Evolutionary conservation across 2,113 vertebrate genomes (phyloP).

Genomic region (Hystrix cristata): DNA sequence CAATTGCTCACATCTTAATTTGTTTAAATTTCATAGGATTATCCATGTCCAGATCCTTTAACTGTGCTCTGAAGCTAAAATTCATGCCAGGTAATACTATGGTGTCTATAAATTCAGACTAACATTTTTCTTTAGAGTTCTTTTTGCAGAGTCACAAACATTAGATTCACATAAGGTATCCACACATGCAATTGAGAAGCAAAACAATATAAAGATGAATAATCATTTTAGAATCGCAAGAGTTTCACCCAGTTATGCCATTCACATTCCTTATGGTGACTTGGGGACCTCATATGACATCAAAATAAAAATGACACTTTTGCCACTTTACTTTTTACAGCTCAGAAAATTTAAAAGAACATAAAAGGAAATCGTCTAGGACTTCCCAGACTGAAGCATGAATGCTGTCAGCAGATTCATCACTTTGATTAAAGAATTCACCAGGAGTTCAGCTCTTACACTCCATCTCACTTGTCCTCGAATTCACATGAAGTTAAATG

Average conservation of each 20-base stretch:
- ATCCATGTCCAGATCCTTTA: constrained; percentile 85
- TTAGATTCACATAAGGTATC: constrained; percentile 84
- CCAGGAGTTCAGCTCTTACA: constrained; percentile 68
- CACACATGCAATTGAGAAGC: constrained; percentile 87
- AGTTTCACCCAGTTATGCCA: constrained; percentile 86
- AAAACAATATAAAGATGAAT: constrained; percentile 84
- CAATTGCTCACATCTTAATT: constrained; percentile 39
- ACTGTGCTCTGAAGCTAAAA: constrained; percentile 86
- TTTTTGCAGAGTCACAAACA: constrained; percentile 86
- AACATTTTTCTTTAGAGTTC: constrained; percentile 76
- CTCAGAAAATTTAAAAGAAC: constrained; percentile 89
- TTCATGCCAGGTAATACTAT: constrained; percentile 78
- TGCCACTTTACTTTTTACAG: constrained; percentile 86
- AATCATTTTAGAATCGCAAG: constrained; percentile 83
- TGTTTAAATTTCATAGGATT: constrained; percentile 56
- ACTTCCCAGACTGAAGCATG: constrained; percentile 78
- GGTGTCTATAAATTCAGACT: constrained; percentile 82
- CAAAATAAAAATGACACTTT: constrained; percentile 89
- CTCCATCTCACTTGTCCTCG: neutral
- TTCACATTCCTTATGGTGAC: constrained; percentile 89
- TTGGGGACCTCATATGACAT: constrained; percentile 86
- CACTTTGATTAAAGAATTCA: constrained; percentile 78
- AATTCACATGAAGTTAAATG: constrained; percentile 39
- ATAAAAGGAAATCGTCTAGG: constrained; percentile 91
- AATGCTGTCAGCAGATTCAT: constrained; percentile 76